These are phyloP conservation scores for Anas bahamensis DNA, from an alignment of 2,797 vertebrate species.

Conservation along the genomic window DNA sequence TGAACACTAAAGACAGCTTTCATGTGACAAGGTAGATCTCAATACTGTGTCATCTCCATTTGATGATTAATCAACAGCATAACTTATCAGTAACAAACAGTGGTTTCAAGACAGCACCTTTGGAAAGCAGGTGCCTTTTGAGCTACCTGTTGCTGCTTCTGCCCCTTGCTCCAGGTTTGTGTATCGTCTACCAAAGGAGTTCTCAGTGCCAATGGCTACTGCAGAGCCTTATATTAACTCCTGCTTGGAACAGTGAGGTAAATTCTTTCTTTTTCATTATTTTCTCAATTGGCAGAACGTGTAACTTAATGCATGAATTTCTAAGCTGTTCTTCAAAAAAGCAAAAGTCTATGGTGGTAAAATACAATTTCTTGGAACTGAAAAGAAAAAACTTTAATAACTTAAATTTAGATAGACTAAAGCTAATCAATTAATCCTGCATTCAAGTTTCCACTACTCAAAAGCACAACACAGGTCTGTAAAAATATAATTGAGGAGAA, in stretches of 20 bases:
- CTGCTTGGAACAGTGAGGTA: not conserved
- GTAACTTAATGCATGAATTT: constrained; percentile 16
- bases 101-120: not conserved
- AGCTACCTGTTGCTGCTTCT: not conserved
- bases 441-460: constrained; percentile 71
- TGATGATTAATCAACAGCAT: not conserved
- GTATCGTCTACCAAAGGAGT: not conserved
- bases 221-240: not conserved
- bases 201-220: not conserved
- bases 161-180: fast-evolving
- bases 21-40: not conserved
- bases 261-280: not conserved
- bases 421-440: constrained; percentile 73
- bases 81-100: not conserved
- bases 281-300: not conserved
- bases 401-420: constrained; percentile 67
- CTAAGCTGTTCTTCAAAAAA: constrained; percentile 25
- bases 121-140: not conserved
- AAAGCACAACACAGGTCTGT: constrained; percentile 66
- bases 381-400: constrained; percentile 58
- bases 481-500: constrained; percentile 67
- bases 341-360: not conserved
- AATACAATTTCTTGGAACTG: constrained; percentile 26
- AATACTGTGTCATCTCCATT: not conserved
- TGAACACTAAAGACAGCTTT: not conserved